Conservation (phyloP, 1,140 invertebrate species). For the Andrena cerasifolii region DNA sequence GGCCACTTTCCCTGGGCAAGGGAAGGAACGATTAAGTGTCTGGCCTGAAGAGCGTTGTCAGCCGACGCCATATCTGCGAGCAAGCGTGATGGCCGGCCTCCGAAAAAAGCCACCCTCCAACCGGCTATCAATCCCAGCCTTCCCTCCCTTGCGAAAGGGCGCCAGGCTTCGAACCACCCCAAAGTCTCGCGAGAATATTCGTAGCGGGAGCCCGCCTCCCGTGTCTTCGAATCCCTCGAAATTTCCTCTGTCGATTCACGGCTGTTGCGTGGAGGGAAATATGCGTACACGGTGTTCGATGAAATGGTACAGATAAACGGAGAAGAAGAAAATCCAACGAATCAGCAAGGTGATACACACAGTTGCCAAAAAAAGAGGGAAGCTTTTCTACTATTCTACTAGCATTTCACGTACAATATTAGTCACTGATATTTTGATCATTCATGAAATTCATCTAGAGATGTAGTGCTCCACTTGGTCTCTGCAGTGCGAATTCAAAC, state of each 20-base stretch:
- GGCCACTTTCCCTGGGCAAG: slow-evolving; percentile 3
- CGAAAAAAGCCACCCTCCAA: slow-evolving; percentile 78
- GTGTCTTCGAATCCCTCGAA: slow-evolving; percentile 62
- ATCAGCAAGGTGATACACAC: too few species aligned
- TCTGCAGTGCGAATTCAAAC: too few species aligned
- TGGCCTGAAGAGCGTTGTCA: slow-evolving; percentile 39
- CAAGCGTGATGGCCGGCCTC: slow-evolving; percentile 79
- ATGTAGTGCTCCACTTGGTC: too few species aligned
- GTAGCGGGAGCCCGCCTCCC: slow-evolving; percentile 58
- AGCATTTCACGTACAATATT: too few species aligned
- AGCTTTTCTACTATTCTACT: too few species aligned
- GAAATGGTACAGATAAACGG: not conserved
- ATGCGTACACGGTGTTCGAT: not conserved
- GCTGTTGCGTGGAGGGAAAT: slow-evolving; percentile 33
- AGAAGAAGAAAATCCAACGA: too few species aligned
- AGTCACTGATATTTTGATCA: too few species aligned
- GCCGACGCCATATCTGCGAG: slow-evolving; percentile 78
- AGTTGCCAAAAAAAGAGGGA: too few species aligned
- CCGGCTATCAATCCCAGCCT: slow-evolving; percentile 74
- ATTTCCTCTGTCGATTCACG: slow-evolving; percentile 67
- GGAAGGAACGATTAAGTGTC: not conserved
- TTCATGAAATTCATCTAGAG: too few species aligned
- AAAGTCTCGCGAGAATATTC: slow-evolving; percentile 79
- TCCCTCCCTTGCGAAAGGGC: slow-evolving; percentile 71
- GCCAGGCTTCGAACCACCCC: slow-evolving; percentile 71